Evolutionary conservation across 2,113 vertebrate species (phyloP), one percentile per base, ranked within the genome.

Genomic region (Brachyhypopomus occidentalis): DNA sequence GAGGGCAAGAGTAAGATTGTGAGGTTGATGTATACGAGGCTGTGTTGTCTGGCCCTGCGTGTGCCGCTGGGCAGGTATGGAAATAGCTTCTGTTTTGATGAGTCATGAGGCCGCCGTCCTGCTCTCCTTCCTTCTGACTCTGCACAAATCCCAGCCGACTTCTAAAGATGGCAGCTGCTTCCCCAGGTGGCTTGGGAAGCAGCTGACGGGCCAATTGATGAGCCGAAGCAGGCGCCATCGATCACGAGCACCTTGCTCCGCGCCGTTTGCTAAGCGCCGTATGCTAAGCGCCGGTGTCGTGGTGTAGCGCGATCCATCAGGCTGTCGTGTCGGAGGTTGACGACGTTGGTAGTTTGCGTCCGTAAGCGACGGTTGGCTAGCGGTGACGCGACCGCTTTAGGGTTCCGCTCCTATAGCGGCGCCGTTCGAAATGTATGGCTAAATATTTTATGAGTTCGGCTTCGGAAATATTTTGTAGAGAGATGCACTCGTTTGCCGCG

Each of bases 391-490:
- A n/a, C 25, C 4, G 45, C 83, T 38, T 90, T 88, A 89, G 85
- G 88, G 88, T 91, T 92, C 88, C 67, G 69, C 72, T 79, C 79
- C 83, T 77, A 82, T 84, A 83, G 5, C 69, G 67, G 52, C 73
- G 19, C 58, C 73, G 82, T 77, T 75, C 67, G 11, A 55, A 60
- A 79, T 69, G 56, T 73, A 58, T 77, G 82, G 52, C 77, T 92
- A 85, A 92, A 92, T 92, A 87, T 93, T 93, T 91, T 84, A 92
- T 91, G 86, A 86, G 81, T 60, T 60, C 72, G 27, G 72, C 80
- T 69, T 25, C 56, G 48, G 34, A 63, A 69, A 38, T 25, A 81
- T 74, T 88, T 85, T 90, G 87, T 89, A 88, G 87, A 87, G 84
- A 3, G 4, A 63, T 72, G 83, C 86, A 86, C 90, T 22, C 12